phyloP scores from a whole-genome alignment of 2,888 invertebrate genomes.

The Callosobruchus maculatus region DNA sequence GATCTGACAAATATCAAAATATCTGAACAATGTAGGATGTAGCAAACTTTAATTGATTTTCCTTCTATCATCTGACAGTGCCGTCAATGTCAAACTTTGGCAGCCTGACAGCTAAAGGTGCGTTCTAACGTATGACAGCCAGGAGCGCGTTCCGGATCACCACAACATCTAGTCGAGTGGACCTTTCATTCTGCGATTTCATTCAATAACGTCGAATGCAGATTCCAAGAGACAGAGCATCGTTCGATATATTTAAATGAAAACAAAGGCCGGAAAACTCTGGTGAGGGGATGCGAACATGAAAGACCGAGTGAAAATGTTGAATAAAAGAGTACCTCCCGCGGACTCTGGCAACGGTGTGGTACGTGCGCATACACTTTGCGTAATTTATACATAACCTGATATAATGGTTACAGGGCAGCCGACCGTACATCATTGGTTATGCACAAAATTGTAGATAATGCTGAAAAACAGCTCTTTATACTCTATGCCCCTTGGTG shows the following conservation, averaged over 20 bases:
- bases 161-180: too few species aligned
- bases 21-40: too few species aligned
- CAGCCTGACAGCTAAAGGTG: too few species aligned
- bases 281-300: background rate
- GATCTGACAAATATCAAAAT: too few species aligned
- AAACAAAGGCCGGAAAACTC: background rate
- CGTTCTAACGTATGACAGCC: too few species aligned
- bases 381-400: background rate
- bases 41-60: too few species aligned
- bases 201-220: background rate
- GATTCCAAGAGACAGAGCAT: background rate
- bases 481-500: background rate
- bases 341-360: background rate
- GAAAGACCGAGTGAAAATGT: background rate
- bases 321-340: background rate
- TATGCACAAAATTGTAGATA: background rate
- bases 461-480: background rate
- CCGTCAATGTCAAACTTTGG: too few species aligned
- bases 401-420: background rate
- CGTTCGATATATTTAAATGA: background rate
- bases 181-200: too few species aligned
- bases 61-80: too few species aligned
- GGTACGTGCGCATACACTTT: background rate
- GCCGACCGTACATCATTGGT: background rate
- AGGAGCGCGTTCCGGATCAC: too few species aligned